phyloP scores from a whole-genome alignment of 2,113 vertebrate genomes.

The Oryzias javanicus region DNA sequence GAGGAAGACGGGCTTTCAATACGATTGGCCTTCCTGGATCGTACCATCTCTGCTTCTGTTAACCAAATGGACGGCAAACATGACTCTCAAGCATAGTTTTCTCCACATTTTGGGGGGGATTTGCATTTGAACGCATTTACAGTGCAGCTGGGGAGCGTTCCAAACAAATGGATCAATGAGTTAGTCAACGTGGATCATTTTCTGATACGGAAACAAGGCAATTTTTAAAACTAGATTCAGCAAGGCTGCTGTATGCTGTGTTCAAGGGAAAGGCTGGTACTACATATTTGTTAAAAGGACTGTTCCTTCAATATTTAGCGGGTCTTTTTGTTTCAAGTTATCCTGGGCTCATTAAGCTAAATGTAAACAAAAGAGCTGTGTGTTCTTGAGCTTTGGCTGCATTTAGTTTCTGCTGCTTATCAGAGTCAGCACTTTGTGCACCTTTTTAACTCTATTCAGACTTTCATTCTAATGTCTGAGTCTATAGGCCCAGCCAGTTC shows the following conservation, averaged over 20 bases:
- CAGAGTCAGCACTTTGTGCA: too few relatives aligned
- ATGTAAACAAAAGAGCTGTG: conserved; percentile 33
- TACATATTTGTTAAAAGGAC: conserved; percentile 7
- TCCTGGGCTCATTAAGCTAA: conserved; percentile 2
- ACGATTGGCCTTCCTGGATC: conserved; percentile 43
- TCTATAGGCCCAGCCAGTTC: too few relatives aligned
- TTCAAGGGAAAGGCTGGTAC: too few relatives aligned
- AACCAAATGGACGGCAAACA: conserved; percentile 35
- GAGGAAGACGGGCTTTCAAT: conserved; percentile 24
- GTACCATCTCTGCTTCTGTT: conserved; percentile 25
- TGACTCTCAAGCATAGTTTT: conserved; percentile 8
- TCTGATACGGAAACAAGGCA: conserved; percentile 43
- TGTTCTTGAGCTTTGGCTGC: conserved; percentile 15
- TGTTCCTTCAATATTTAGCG: conserved; percentile 17
- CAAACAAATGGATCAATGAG: conserved; percentile 66
- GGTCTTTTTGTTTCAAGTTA: conserved; percentile 17
- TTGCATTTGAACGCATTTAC: neutral
- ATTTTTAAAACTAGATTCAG: too few relatives aligned
- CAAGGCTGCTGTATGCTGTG: too few relatives aligned
- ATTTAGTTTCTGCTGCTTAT: neutral
- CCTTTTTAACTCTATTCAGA: too few relatives aligned
- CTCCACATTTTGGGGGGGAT: conserved; percentile 11
- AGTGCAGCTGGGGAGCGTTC: conserved; percentile 28
- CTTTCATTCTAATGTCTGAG: too few relatives aligned
- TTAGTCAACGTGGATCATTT: conserved; percentile 43